Percentiles rank a stretch among this genome's conserved stretches.
These are phyloP conservation scores for Axinella damicornis DNA, from an alignment of 37 sponge, comb jelly and placozoan species.

Conservation along the genomic window DNA sequence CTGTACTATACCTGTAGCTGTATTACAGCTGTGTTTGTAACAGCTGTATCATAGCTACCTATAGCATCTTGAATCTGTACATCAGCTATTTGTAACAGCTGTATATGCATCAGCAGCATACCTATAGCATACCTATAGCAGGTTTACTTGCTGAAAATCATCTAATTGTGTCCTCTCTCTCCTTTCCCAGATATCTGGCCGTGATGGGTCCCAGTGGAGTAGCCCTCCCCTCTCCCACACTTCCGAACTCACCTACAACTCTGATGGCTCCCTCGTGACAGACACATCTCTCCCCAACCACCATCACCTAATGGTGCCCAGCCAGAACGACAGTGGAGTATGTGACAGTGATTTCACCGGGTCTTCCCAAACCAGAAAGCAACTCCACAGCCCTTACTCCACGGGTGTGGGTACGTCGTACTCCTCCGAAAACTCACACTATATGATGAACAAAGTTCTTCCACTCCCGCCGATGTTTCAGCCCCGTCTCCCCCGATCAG, in stretches of 20 bases:
- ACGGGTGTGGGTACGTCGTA: neutral
- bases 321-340: constrained; percentile 57
- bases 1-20: neutral
- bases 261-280: neutral
- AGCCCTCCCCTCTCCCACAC: constrained; percentile 34
- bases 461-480: constrained; percentile 16
- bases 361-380: constrained; percentile 23
- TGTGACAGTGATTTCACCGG: constrained; percentile 38
- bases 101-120: neutral
- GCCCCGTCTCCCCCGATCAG: constrained; percentile 41
- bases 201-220: constrained; percentile 51
- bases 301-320: neutral
- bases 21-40: neutral
- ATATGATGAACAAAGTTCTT: neutral
- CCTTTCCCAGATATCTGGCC: constrained; percentile 42
- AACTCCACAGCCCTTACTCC: constrained; percentile 22
- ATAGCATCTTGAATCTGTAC: neutral
- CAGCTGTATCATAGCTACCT: neutral
- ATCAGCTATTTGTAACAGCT: no score
- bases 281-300: neutral
- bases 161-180: no score
- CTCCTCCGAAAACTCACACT: neutral
- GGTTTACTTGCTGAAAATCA: no score
- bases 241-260: neutral
- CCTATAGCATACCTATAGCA: no score